Base-by-base conservation (phyloP, 2,888 invertebrate species). In the Ectobius pallidus region DNA sequence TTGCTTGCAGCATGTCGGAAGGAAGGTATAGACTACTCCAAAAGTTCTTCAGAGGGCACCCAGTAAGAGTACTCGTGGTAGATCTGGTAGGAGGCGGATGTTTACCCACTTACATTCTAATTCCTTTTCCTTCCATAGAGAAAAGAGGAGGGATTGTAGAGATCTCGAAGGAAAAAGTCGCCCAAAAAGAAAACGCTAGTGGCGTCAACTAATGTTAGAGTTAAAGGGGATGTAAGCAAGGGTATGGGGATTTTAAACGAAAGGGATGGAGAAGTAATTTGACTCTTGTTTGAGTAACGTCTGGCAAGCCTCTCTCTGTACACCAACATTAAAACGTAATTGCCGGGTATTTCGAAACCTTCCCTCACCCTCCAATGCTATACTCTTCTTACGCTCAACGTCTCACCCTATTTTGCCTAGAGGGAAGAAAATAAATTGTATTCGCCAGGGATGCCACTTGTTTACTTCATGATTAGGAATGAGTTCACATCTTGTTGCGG, bases 31-130 rank as follows among this genome's bases (percentile, higher is more conserved):
- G 52, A 11, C 52, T 18, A 20, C 18, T 46, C n/a, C n/a, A n/a
- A n/a, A n/a, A n/a, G n/a, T n/a, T n/a, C n/a, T n/a, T n/a, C n/a
- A n/a, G n/a, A n/a, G n/a, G n/a, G n/a, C n/a, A n/a, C n/a, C n/a
- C n/a, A n/a, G n/a, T n/a, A n/a, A n/a, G n/a, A n/a, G n/a, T n/a
- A n/a, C n/a, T 58, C 27, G 25, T 25, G 32, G 30, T 3, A 30
- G 58, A 16, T 30, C 27, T 20, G 58, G 58, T 7, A 30, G n/a
- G 16, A n/a, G 46, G 27, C 65, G 65, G 65, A 65, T 65, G 44
- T 65, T 65, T 65, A 46, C 65, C 65, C 65, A 65, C 65, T 65
- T 65, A 65, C 65, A 65, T 65, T 65, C 65, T 65, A 65, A 65
- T 65, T 65, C 65, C 46, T 46, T 46, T 65, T 46, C 30, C 65